Base-by-base conservation (phyloP, 2,113 vertebrate species). In the Odocoileus hemionus region DNA sequence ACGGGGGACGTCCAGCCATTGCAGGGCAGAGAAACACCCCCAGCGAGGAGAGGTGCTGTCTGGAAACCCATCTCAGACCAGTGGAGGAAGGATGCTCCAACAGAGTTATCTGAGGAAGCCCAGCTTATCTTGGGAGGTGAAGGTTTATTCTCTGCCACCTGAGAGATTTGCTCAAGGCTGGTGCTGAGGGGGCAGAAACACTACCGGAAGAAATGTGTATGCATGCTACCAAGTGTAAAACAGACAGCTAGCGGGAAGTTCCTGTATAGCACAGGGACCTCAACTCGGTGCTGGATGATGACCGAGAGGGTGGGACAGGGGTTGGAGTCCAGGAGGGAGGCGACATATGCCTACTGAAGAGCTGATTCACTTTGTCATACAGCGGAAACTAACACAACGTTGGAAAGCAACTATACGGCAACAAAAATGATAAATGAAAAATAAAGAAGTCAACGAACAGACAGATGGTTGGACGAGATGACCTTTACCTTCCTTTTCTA, bases 321-420 rank as follows among this genome's bases (percentile, higher is more conserved):
- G n/a, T 1, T 13, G n/a, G 67, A 23, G 67, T 39, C 23, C 67
- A 3, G 12, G n/a, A 70, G n/a, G 67, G 67, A 70, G 67, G 67
- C 0, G 19, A 21, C 5, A 3, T 3, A 3, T 6, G n/a, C n/a
- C 12, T 39, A 23, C n/a, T 23, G 12, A 3, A 43, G 21, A 43
- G 70, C 70, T 43, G 70, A 26, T 7, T 26, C 70, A 76, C 70
- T 76, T 7, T 26, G 23, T 43, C 14, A 12, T 26, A 43, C 21
- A 76, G 39, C 23, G 14, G 39, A 76, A 26, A 43, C 36, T 7
- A 76, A 25, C 36, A 4, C 70, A 14, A 26, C 3, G 0, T 26
- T 14, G 39, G 25, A 43, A 76, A 14, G 70, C 36, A 43, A 43
- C 70, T 26, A 26, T 43, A 43, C 1, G 0, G 23, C 36, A 4